Evolutionary conservation across 2,888 invertebrate genomes (phyloP).

Genomic region (Agrochola lychnidis): DNA sequence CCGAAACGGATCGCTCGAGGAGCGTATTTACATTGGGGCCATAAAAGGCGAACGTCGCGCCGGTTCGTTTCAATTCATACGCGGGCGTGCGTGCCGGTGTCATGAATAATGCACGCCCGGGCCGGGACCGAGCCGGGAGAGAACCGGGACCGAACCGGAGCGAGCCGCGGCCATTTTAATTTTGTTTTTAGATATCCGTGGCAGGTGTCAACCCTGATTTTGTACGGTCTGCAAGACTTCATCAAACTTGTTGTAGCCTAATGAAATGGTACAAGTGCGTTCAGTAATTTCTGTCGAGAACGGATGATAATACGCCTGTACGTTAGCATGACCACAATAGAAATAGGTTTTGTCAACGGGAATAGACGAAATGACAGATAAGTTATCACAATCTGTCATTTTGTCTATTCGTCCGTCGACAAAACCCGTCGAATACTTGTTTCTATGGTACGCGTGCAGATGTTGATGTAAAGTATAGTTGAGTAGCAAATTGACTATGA

Average conservation of each 20-base stretch:
- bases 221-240: background rate
- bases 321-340: too few species aligned
- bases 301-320: conserved; percentile 24
- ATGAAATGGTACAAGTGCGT: conserved; percentile 47
- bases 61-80: conserved; percentile 76
- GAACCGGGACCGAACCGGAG: conserved; percentile 42
- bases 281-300: conserved; percentile 24
- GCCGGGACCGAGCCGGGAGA: conserved; percentile 49
- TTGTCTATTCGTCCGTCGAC: too few species aligned
- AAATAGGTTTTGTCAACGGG: too few species aligned
- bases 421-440: too few species aligned
- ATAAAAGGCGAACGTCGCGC: conserved; percentile 71
- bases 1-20: conserved; percentile 52
- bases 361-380: too few species aligned
- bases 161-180: conserved; percentile 63
- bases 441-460: conserved; percentile 7
- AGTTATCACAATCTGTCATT: too few species aligned
- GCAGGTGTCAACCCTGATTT: conserved; percentile 56
- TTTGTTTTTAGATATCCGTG: conserved; percentile 60
- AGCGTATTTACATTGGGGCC: conserved; percentile 73
- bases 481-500: background rate
- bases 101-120: conserved; percentile 74
- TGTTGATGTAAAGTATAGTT: conserved; percentile 17
- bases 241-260: conserved; percentile 46
- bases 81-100: conserved; percentile 71